Base-by-base conservation (phyloP, 1,140 invertebrate species). In the Colletes latitarsis region DNA sequence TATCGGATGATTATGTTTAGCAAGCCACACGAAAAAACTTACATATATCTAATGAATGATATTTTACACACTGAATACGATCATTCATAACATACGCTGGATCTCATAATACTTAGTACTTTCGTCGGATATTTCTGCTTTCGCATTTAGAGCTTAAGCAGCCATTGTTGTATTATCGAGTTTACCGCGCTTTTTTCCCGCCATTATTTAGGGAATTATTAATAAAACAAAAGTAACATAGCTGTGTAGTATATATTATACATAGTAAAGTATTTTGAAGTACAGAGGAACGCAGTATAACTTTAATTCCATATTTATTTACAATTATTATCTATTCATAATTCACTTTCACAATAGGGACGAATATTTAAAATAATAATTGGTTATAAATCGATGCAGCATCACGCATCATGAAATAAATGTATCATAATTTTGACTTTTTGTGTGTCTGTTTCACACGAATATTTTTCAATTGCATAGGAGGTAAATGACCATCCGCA, bases 401-500 rank as follows among this genome's bases (percentile, higher is more conserved):
- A 67, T 9, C 55, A 3, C 57, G 64, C 6, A 76, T 55, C 5
- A 0, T 12, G 19, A 46, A 66, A 67, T 14, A n/a, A n/a, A 67
- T 6, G 3, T n/a, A 43, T 58, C 30, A 67, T 4, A 41, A 6
- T 58, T 57, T 30, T 6, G 4, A 52, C 19, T 77, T 71, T 15
- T 64, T 64, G 19, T 46, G 14, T 15, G 14, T 17, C 8, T 46
- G 5, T 49, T 49, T 30, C 17, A n/a, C 14, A 19, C 15, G 62
- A 30, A 77, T 6, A 53, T 62, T 79, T 78, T 84, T 79, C 4
- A 80, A 10, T 12, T 63, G 62, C 12, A 85, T 70, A 0, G 87
- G 87, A 21, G 77, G 55, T 12, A 89, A 41, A 67, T 88, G 81
- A 43, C 84, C 88, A n/a, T 90, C 87, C 1, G 67, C 57, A 14